phyloP scores from a whole-genome alignment of 2,797 vertebrate species.

The Uromys caudimaculatus region DNA sequence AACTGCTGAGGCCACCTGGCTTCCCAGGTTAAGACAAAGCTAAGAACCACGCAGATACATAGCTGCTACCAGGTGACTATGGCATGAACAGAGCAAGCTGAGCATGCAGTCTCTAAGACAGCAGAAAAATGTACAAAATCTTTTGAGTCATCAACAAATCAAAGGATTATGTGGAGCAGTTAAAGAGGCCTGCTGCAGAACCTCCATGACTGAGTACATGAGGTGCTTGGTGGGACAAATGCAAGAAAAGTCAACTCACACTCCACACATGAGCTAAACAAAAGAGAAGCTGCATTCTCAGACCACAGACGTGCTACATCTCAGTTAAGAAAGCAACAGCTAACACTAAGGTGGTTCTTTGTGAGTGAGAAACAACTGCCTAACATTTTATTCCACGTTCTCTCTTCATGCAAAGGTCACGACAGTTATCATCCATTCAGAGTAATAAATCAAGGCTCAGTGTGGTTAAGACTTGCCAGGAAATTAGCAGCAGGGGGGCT shows the following conservation, averaged over 20 bases:
- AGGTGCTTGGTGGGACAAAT: not conserved
- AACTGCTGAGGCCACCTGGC: not conserved
- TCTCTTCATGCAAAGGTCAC: not conserved
- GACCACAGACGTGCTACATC: not conserved
- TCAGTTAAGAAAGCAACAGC: not conserved
- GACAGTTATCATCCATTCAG: slow-evolving; percentile 7
- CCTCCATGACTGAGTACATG: not conserved
- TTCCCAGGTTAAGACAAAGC: slow-evolving; percentile 31
- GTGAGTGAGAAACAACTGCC: not conserved
- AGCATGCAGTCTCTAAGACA: not conserved
- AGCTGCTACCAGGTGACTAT: not conserved
- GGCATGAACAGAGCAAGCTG: not conserved
- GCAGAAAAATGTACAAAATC: slow-evolving; percentile 25
- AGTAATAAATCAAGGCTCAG: slow-evolving; percentile 15
- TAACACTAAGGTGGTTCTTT: not conserved
- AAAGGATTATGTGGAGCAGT: not conserved
- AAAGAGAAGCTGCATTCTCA: not conserved
- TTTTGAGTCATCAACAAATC: not conserved
- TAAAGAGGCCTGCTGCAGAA: slow-evolving; percentile 29
- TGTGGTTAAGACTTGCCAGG: not conserved
- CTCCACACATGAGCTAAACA: not conserved
- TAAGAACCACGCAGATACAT: not conserved
- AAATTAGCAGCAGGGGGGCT: slow-evolving; percentile 35
- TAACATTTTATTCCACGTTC: slow-evolving; percentile 6
- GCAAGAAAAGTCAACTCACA: not conserved